Conservation (phyloP, 1,140 invertebrate species). For the Metaphire vulgaris region DNA sequence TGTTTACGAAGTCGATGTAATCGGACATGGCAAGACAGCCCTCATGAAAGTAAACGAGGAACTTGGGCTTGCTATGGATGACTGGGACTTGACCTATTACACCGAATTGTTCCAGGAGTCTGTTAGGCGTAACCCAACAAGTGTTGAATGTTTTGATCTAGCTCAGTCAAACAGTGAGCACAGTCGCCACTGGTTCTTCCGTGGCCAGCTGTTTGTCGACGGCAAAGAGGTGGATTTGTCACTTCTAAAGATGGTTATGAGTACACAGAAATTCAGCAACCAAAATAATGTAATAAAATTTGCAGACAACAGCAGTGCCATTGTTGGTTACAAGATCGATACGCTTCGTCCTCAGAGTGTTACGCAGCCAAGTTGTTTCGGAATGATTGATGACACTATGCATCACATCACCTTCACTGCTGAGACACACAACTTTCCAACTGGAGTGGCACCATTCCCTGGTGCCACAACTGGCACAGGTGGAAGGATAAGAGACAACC, state of each 20-base stretch:
- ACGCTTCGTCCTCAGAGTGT: constrained; percentile 61
- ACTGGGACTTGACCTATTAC: constrained; percentile 55
- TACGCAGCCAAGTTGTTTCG: constrained; percentile 61
- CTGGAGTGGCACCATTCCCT: constrained; percentile 66
- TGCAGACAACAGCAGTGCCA: constrained; percentile 93
- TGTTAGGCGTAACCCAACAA: constrained; percentile 86
- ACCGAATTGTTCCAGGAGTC: constrained; percentile 58
- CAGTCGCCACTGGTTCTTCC: constrained; percentile 58
- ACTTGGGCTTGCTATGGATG: constrained; percentile 57
- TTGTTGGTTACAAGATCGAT: constrained; percentile 70
- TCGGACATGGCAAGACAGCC: constrained; percentile 67
- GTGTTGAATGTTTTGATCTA: constrained; percentile 93
- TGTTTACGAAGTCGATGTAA: constrained; percentile 76
- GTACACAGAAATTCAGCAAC: constrained; percentile 72
- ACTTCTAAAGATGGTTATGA: constrained; percentile 84
- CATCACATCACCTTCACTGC: constrained; percentile 96
- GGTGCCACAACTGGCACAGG: constrained; percentile 95
- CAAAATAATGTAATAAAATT: constrained; percentile 95
- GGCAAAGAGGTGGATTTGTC: constrained; percentile 69
- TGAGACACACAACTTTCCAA: constrained; percentile 98
- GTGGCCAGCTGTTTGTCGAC: constrained; percentile 81
- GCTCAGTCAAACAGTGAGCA: constrained; percentile 84
- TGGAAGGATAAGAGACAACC: constrained; percentile 86
- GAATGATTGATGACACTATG: constrained; percentile 53
- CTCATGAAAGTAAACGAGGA: constrained; percentile 74